Evolutionary conservation across 2,113 vertebrate species (phyloP), one percentile per base, ranked within the genome.

Genomic region (Ophiodon elongatus): DNA sequence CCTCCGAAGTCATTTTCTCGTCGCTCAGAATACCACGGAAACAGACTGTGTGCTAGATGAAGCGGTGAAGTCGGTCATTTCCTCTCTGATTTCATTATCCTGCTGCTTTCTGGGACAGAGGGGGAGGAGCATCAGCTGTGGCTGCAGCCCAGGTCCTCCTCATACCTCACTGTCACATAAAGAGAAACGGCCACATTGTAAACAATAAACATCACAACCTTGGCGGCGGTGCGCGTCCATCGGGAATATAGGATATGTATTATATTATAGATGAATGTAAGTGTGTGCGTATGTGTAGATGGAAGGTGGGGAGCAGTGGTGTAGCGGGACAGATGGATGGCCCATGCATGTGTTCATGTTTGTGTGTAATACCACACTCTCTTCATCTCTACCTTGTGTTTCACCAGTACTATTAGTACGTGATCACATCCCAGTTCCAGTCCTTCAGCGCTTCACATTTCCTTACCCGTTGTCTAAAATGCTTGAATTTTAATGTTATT

Each of bases 151-250:
- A 13, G 43, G 6, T n/a, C 68, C 52, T 13, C 60, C 39, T 56
- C 35, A 81, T 77, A 77, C 76, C 71, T 91, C 83, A 83, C 29
- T 73, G 83, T 90, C 85, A 89, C 56, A 70, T 66, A 35, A 64
- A 64, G 79, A 85, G 67, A 85, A 89, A 73, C 45, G 70, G 67
- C 64, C 66, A 65, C 29, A 73, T 37, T 79, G 73, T 72, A 86
- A 88, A 89, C 60, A 85, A 65, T 75, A 86, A 89, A 85, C n/a
- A 47, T 79, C 71, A 65, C 89, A 90, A 84, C 86, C 78, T 70
- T 86, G 90, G 87, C 76, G 54, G 80, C 50, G 1, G 45, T 45
- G 37, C 23, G 57, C 68, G 56, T 82, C 85, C 71, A 25, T 68
- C 80, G 82, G 85, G 85, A 85, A 84, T 79, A 66, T 71, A 64